Evolutionary conservation across 2,888 invertebrate genomes (phyloP), one percentile per base, ranked within the genome.

Genomic region (Drosophila maculinotata): DNA sequence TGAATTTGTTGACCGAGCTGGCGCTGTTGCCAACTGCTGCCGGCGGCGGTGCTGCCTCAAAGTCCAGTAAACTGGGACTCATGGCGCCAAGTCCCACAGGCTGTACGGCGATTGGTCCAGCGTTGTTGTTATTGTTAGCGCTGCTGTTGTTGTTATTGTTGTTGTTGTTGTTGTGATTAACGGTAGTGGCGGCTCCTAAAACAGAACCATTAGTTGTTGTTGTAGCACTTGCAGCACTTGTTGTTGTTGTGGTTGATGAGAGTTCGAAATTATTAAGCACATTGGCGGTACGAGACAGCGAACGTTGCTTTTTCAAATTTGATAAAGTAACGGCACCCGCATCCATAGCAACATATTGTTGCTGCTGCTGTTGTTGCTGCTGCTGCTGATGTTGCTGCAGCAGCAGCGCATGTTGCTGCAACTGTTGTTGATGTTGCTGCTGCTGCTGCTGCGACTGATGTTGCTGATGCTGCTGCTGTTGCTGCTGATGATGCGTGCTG

Each of bases 301-400:
- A 94, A 72, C 98, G 93, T 90, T 98, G 97, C 91, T 97, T 97
- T 92, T 98, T 98, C 91, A 98, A 93, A 92, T 98, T 98, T 52
- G 98, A 96, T 82, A 98, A 93, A 48, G 98, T 98, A 71, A 92
- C 91, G 74, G 91, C 90, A 53, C 77, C 60, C 35, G 73, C 69
- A 63, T 84, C 88, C 54, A 88, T 60, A 39, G 72, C 82, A 78
- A 81, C 85, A 80, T 84, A 78, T 62, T 86, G 88, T 67, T 77
- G 85, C 15, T 56, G 78, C 39, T 69, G 79, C 17, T 63, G 79
- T 3, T 69, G 76, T 8, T 75, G 79, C 44, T 77, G 82, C 33
- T 62, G 47, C 20, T 60, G 54, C 6, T 52, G 72, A 69, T 84
- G 76, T 76, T 87, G 85, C 69, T 87, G 87, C 56, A 66, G 65